Evolutionary conservation across 2,797 vertebrate genomes (phyloP), one percentile per base, ranked within the genome.

Genomic region (Lates japonicus): DNA sequence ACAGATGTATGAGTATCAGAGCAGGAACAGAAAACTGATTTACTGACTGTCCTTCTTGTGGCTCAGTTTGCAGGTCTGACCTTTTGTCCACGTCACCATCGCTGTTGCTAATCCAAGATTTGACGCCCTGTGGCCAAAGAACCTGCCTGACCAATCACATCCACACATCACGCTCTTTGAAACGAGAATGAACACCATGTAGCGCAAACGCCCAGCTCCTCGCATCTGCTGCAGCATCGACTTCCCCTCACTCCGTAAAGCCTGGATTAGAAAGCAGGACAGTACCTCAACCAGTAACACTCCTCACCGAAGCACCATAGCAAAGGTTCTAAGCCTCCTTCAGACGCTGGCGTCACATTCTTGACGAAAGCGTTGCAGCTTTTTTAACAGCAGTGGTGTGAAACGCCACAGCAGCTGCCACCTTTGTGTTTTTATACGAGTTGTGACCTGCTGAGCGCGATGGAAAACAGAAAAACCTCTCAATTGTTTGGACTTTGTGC

Each of bases 401-500:
- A 35, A 19, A 25, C 19, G 42, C 37, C 8, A 5, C 31, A 0
- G 76, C 74, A 68, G 49, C 49, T 9, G 31, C 67, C 0, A 67
- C 77, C 70, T 76, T 87, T 88, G 85, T 80, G 81, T 80, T 71
- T 89, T 78, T 80, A 82, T 63, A 79, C 3, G 51, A 72, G 76
- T 42, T 33, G 68, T 68, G 89, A 91, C 71, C 79, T 94, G 91
- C 93, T 95, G 92, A 94, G 88, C 88, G 55, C 44, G 12, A 86
- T 76, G 89, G 84, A 92, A 93, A 92, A 88, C 69, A 78, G 69
- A 78, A 78, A 91, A 69, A 80, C 80, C 85, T 83, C 46, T 72
- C 88, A 81, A 93, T 95, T 93, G 93, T 95, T 91, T 72, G 60
- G 54, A 88, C 81, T 90, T 87, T 90, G 93, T 93, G 94, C 90